Conservation (phyloP, 2,888 invertebrate species). For the Antheraea yamamai region DNA sequence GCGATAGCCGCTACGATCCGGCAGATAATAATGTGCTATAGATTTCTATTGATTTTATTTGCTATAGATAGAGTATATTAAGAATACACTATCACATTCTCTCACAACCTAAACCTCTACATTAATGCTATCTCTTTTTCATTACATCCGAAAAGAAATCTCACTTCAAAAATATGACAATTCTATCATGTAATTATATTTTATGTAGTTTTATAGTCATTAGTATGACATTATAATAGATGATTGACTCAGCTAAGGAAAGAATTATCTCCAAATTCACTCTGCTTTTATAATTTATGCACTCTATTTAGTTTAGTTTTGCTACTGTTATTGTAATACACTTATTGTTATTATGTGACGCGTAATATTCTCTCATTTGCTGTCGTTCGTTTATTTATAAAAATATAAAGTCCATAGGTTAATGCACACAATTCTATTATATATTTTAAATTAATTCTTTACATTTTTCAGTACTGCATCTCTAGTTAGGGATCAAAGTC, state of each 20-base stretch:
- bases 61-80: too few species aligned
- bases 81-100: too few species aligned
- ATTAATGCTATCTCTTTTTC: too few species aligned
- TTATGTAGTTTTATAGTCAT: not conserved
- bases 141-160: too few species aligned
- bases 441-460: slow-evolving; percentile 6
- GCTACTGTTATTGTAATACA: not conserved
- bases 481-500: slow-evolving; percentile 71
- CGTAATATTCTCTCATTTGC: slow-evolving; percentile 5
- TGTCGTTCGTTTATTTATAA: not conserved
- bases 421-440: not conserved
- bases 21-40: too few species aligned
- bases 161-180: too few species aligned
- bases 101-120: too few species aligned
- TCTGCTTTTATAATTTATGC: not conserved
- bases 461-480: slow-evolving; percentile 74
- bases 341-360: not conserved
- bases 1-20: too few species aligned
- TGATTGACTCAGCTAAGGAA: not conserved
- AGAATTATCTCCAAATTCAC: not conserved
- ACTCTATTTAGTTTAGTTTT: not conserved
- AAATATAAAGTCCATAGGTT: not conserved
- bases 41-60: too few species aligned
- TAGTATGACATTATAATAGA: not conserved
- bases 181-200: too few species aligned